Evolutionary conservation across 30 jellyfish, hydroid and myxozoan genomes (phyloP), one percentile per base, ranked within the genome.

Genomic region (Catostylus mosaicus): DNA sequence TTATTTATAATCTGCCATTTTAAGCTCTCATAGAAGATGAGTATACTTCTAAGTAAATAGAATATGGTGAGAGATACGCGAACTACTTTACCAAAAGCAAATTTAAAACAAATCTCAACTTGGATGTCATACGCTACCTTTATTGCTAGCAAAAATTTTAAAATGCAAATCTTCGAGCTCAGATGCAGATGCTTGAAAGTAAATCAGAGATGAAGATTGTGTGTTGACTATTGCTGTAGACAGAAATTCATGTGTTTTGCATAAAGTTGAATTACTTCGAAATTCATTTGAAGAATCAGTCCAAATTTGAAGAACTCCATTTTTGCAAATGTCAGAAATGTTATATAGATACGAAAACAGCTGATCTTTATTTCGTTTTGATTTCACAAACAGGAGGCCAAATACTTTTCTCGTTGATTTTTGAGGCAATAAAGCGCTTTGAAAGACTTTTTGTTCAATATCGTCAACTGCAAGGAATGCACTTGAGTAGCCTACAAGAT

Each of bases 131-230:
- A 36, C 7, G 30, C 2, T 33, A 73, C 85, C 85, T 73, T 73
- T 73, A 29, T 48, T 73, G 64, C 85, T 73, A 34, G 85, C 11
- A 47, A 47, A 73, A 34, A 73, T 48, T 20, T 60, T 20, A 7
- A 73, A 18, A 33, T 48, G 2, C 20, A 50, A 0, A 1, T 27
- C 75, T 23, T 73, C 22, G 24, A 73, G 8, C 24, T 24, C 31
- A 8, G 73, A 30, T 3, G 48, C 61, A 20, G 61, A 23, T 3
- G 30, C 62, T 29, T 30, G 33, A 18, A 14, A 52, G 54, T 73
- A 46, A 34, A 73, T 23, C 2, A 50, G 45, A 50, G 32, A 14
- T 9, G 85, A 37, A 23, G 50, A 40, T 19, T 73, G 69, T 2
- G 59, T 2, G 40, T 30, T 73, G 22, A 50, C 14, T 31, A 27